Evolutionary conservation across 2,113 vertebrate genomes (phyloP), one percentile per base, ranked within the genome.

Genomic region (Cygnus atratus): DNA sequence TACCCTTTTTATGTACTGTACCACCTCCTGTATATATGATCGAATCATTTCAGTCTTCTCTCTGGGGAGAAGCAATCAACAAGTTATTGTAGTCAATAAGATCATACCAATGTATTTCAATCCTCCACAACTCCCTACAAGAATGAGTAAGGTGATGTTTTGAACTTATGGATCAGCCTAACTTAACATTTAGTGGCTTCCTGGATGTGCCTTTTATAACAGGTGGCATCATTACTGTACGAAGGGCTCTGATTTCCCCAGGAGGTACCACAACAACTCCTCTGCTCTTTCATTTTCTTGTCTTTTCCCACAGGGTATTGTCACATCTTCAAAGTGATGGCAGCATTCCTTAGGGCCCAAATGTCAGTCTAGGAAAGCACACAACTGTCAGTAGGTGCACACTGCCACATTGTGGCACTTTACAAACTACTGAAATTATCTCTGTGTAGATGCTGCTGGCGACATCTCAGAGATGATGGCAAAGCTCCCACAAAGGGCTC

Each of bases 11-110:
- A 99, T 99, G 95, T 98, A 99, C 94, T 99, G 99, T 76, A 99
- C 99, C 95, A 99, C 99, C 96, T 99, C 99, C 88, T 99, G 99
- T 94, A 99, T 99, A 91, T 99, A 99, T 0, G 99, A 99, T 44
- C 99, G 98, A 97, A 99, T 99, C 98, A 99, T 99, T 97, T 99
- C 99, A 5, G 99, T 98, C 97, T 99, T 99, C 97, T 99, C 99
- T 95, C 99, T 99, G 94, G 59, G 94, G 90, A 62, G 48, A 92
- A 97, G 88, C 15, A 63, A 92, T 26, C n/a, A 71, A 35, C 1
- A 33, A 54, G 37, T 95, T 88, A 84, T 0, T 58, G 43, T 1
- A 46, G 54, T 9, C 46, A 52, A 0, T 5, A 29, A 20, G 21
- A 68, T 20, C 46, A 37, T 37, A 41, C 5, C 6, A 1, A 16